Evolutionary conservation across 2,113 vertebrate species (phyloP).

Genomic region (Zosterops hypoxanthus): DNA sequence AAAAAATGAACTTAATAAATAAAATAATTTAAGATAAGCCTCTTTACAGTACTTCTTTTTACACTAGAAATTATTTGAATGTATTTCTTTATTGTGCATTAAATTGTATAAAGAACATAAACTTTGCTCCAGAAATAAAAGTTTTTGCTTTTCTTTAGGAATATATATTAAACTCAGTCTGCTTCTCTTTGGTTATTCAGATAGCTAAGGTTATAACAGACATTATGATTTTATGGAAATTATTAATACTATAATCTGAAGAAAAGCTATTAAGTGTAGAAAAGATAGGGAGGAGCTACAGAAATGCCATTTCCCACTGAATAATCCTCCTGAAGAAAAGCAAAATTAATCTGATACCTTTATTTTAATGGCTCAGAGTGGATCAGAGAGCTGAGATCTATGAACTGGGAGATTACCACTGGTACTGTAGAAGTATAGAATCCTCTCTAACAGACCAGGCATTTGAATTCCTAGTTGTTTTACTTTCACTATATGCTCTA

Average conservation of each 20-base stretch:
- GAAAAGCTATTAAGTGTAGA: background rate
- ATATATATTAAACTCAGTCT: background rate
- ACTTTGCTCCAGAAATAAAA: background rate
- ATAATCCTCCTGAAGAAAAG: background rate
- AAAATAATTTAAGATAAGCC: background rate
- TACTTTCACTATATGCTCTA: background rate
- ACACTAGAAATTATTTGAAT: background rate
- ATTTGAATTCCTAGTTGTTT: background rate
- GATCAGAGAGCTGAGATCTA: background rate
- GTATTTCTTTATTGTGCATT: background rate
- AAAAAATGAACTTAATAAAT: background rate
- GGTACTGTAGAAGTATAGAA: background rate
- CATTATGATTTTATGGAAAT: background rate
- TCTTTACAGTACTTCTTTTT: background rate
- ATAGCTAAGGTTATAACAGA: background rate
- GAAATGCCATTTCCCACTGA: background rate
- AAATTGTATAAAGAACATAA: background rate
- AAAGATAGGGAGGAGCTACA: background rate
- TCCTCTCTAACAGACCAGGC: background rate
- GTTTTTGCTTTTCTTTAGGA: background rate
- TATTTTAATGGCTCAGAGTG: background rate
- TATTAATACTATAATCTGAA: background rate
- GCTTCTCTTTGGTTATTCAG: background rate
- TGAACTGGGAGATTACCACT: background rate
- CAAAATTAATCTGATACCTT: conserved; percentile 9